Evolutionary conservation across 2,113 vertebrate genomes (phyloP).

Genomic region (Dasyprocta punctata): DNA sequence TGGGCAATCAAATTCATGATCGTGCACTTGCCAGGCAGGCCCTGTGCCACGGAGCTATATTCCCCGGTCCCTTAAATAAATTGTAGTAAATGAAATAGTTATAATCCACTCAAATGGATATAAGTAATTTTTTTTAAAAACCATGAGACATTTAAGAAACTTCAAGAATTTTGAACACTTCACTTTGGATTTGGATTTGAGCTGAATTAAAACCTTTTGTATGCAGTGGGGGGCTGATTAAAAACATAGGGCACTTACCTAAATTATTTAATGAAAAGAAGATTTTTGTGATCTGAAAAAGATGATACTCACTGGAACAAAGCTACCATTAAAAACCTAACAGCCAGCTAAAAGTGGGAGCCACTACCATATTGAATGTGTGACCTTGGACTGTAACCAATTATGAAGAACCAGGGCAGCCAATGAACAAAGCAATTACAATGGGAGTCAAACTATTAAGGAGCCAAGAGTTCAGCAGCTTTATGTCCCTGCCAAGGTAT

Average conservation of each 20-base stretch:
- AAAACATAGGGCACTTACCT: background rate
- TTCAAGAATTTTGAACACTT: slow-evolving; percentile 14
- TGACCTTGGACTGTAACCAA: slow-evolving; percentile 82
- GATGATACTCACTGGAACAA: slow-evolving; percentile 52
- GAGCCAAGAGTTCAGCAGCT: slow-evolving; percentile 78
- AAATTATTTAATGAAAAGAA: slow-evolving; percentile 59
- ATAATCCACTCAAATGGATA: background rate
- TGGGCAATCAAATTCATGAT: no score
- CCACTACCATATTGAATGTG: slow-evolving; percentile 71
- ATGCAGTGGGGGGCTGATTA: background rate
- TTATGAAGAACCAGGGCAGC: slow-evolving; percentile 80
- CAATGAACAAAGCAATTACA: slow-evolving; percentile 83
- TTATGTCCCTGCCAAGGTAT: slow-evolving; percentile 67
- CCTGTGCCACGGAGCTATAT: no score
- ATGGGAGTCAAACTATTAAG: slow-evolving; percentile 80
- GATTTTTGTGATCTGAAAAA: slow-evolving; percentile 65
- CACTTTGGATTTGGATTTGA: slow-evolving; percentile 10
- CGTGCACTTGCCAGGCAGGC: no score
- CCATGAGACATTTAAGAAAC: background rate
- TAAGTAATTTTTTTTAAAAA: background rate
- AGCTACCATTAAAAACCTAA: slow-evolving; percentile 74
- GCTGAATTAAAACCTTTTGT: background rate
- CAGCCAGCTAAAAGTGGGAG: slow-evolving; percentile 75
- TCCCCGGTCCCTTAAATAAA: background rate
- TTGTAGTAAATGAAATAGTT: slow-evolving; percentile 45